Evolutionary conservation across 2,888 invertebrate genomes (phyloP).

Genomic region (Globia sparganii): DNA sequence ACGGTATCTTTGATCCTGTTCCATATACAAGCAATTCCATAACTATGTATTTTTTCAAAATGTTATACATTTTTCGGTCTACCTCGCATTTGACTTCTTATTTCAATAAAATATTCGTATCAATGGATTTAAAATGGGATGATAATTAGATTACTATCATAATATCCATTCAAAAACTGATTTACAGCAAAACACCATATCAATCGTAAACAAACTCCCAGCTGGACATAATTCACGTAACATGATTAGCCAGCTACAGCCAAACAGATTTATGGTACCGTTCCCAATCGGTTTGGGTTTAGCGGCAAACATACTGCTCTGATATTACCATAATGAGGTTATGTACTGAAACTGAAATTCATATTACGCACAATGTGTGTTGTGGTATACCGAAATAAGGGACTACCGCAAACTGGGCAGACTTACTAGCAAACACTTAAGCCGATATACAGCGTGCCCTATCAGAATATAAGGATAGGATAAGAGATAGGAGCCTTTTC

Average conservation of each 20-base stretch:
- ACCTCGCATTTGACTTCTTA: not conserved
- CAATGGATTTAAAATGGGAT: too few relatives aligned
- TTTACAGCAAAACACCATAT: conserved; percentile 11
- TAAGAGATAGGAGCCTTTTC: not conserved
- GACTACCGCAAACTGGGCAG: not conserved
- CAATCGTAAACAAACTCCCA: conserved; percentile 25
- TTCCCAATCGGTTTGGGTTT: conserved; percentile 41
- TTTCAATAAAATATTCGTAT: not conserved
- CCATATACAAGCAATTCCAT: not conserved
- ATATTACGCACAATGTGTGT: not conserved
- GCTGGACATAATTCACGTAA: conserved; percentile 31
- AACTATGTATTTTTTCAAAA: too few relatives aligned
- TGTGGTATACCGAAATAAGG: not conserved
- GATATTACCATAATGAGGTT: conserved; percentile 37
- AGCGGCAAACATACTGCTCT: conserved; percentile 20
- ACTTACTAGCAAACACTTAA: not conserved
- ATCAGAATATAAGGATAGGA: not conserved
- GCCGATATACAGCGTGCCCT: not conserved
- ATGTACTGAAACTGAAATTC: conserved; percentile 17
- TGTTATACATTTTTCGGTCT: not conserved
- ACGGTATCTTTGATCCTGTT: not conserved
- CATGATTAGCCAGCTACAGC: conserved; percentile 34
- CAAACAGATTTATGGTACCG: conserved; percentile 39
- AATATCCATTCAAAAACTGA: conserved; percentile 8
- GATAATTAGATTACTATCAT: not conserved